Conservation (phyloP, 2,888 invertebrate genomes). For the Sinhomidia bicolor region DNA sequence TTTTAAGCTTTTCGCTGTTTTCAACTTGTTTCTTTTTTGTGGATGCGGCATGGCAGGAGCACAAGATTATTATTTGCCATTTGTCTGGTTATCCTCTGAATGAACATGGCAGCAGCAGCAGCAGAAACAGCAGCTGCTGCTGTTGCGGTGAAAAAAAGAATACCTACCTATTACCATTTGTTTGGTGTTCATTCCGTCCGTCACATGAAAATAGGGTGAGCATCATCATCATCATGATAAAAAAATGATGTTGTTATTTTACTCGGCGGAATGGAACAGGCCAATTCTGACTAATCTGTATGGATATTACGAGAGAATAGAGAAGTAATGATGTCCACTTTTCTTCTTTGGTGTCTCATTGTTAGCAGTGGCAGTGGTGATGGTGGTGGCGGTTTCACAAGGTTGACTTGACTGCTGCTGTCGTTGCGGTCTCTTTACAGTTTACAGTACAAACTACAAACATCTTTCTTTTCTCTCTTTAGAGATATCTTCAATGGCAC, state of each 20-base stretch:
- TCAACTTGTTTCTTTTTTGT: background rate
- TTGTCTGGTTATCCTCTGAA: background rate
- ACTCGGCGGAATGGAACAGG: slow-evolving; percentile 44
- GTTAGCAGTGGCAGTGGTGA: background rate
- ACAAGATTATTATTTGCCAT: slow-evolving; percentile 7
- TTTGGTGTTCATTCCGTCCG: slow-evolving; percentile 2
- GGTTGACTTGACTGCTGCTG: background rate
- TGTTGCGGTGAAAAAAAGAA: background rate
- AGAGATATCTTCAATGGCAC: too few species aligned
- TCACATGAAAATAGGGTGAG: slow-evolving; percentile 15
- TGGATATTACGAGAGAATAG: slow-evolving; percentile 49
- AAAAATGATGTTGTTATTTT: slow-evolving; percentile 69
- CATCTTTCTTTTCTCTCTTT: too few species aligned
- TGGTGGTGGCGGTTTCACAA: background rate
- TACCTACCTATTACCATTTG: slow-evolving; percentile 32
- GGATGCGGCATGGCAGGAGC: background rate
- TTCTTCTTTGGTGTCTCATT: slow-evolving; percentile 53
- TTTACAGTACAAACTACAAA: too few species aligned
- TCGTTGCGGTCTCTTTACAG: slow-evolving; percentile 12
- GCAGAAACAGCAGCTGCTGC: background rate
- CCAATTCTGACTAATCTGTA: slow-evolving; percentile 63
- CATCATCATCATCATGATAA: background rate
- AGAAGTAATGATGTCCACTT: slow-evolving; percentile 63
- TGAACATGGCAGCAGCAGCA: background rate
- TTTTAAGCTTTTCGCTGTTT: background rate